Conservation (phyloP, 2,113 vertebrate species). For the Melanocharis versteri region DNA sequence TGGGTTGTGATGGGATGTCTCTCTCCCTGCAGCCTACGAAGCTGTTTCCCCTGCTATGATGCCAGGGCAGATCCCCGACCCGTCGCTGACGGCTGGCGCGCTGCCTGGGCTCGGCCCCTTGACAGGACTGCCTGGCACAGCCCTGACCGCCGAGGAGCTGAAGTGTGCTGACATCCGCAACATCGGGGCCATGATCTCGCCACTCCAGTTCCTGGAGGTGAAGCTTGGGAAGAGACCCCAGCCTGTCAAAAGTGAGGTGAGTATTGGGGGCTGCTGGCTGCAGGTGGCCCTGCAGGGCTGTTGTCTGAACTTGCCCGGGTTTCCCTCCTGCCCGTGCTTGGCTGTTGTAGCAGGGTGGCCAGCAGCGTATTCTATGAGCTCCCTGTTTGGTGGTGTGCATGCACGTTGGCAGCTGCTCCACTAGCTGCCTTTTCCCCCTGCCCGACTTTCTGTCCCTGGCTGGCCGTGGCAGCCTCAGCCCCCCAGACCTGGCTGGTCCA, state of each 20-base stretch:
- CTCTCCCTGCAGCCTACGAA: slow-evolving; percentile 36
- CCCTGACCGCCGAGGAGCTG: slow-evolving; percentile 84
- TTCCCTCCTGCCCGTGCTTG: neutral
- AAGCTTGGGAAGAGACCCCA: slow-evolving; percentile 87
- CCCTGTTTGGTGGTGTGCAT: neutral
- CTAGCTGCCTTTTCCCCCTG: neutral
- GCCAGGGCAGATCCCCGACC: slow-evolving; percentile 96
- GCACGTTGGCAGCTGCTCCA: neutral
- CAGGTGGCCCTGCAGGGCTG: neutral
- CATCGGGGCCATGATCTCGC: slow-evolving; percentile 88
- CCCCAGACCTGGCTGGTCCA: neutral
- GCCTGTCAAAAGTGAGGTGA: slow-evolving; percentile 90
- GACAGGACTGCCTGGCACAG: slow-evolving; percentile 86
- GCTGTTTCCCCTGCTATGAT: slow-evolving; percentile 84
- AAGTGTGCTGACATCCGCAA: slow-evolving; percentile 89
- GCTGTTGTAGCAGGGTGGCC: neutral
- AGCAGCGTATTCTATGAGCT: neutral
- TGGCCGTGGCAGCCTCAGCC: neutral
- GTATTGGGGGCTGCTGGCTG: neutral
- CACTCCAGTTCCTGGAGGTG: slow-evolving; percentile 89
- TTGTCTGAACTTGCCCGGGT: neutral
- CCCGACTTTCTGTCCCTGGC: neutral
- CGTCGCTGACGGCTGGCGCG: slow-evolving; percentile 88
- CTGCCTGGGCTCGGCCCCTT: slow-evolving; percentile 89
- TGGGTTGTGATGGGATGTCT: neutral